Percentiles rank a stretch among this genome's conserved stretches.
These are phyloP conservation scores for Sussaba pulchella DNA, from an alignment of 2,888 invertebrate genomes.

Conservation along the genomic window DNA sequence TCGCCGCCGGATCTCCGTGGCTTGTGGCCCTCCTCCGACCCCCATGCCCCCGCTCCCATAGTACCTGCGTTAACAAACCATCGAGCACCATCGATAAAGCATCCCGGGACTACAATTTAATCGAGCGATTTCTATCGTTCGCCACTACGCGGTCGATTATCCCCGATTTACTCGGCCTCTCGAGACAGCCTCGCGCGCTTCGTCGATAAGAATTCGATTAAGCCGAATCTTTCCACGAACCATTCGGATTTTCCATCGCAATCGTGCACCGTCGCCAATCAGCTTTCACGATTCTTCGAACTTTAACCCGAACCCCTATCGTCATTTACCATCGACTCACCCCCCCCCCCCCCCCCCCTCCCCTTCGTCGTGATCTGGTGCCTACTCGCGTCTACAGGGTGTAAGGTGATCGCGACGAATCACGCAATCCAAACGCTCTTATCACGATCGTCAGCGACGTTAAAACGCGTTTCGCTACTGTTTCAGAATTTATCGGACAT, in stretches of 20 bases:
- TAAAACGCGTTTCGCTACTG: not conserved
- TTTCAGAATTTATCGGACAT: not conserved
- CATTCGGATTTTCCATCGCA: slow-evolving; percentile 35
- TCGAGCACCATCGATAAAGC: slow-evolving; percentile 21
- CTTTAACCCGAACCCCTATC: slow-evolving; percentile 2
- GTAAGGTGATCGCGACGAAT: slow-evolving; percentile 35
- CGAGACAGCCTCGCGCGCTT: slow-evolving; percentile 12
- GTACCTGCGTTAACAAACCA: slow-evolving; percentile 76
- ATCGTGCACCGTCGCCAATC: slow-evolving; percentile 39
- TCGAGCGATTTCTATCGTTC: slow-evolving; percentile 72
- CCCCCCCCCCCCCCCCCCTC: not conserved
- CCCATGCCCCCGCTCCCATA: slow-evolving; percentile 84
- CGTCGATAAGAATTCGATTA: slow-evolving; percentile 69
- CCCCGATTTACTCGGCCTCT: too few relatives aligned
- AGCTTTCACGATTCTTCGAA: slow-evolving; percentile 25
- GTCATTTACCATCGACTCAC: not conserved
- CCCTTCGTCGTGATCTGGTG: too few relatives aligned
- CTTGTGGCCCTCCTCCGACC: slow-evolving; percentile 84
- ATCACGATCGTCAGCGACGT: slow-evolving; percentile 20
- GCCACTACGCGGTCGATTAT: slow-evolving; percentile 65
- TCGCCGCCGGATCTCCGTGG: slow-evolving; percentile 83
- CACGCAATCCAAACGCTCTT: slow-evolving; percentile 25
- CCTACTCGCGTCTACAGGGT: not conserved
- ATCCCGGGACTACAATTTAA: slow-evolving; percentile 65
- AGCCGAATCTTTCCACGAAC: slow-evolving; percentile 38